These are phyloP conservation scores for Halictus ligatus DNA, from an alignment of 2,888 invertebrate genomes.

Conservation along the genomic window DNA sequence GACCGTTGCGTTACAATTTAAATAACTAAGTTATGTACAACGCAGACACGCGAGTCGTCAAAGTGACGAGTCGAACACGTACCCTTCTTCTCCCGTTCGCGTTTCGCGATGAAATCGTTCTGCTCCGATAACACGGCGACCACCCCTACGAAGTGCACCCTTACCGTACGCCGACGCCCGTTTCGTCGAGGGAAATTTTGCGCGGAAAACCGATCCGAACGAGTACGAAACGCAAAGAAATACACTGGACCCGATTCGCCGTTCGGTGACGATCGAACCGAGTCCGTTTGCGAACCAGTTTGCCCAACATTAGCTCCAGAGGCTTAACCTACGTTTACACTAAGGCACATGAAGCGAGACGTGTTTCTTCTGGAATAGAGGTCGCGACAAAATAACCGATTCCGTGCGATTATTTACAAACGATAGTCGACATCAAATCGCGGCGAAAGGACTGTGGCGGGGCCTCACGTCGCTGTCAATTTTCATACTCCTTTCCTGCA, in stretches of 20 bases:
- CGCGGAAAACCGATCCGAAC: not conserved
- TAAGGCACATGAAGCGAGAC: constrained; percentile 16
- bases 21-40: constrained; percentile 80
- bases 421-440: not conserved
- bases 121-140: not conserved
- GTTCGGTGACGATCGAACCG: too few relatives aligned
- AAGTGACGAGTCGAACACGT: constrained; percentile 50
- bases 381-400: constrained; percentile 33
- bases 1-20: constrained; percentile 62
- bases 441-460: not conserved
- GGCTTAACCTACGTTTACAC: constrained; percentile 18
- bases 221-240: not conserved
- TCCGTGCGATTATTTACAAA: not conserved
- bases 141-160: constrained; percentile 16
- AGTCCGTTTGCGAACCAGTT: not conserved
- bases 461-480: too few relatives aligned
- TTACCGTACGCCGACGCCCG: constrained; percentile 13
- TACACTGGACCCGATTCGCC: not conserved
- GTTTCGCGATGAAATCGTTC: constrained; percentile 24
- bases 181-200: not conserved
- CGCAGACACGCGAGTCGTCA: constrained; percentile 71
- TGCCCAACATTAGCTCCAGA: not conserved
- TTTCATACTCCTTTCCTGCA: too few relatives aligned
- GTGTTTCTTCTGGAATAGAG: constrained; percentile 18
- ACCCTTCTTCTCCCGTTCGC: constrained; percentile 27